phyloP scores from a whole-genome alignment of 2,113 vertebrate species.

The Rostratula benghalensis region DNA sequence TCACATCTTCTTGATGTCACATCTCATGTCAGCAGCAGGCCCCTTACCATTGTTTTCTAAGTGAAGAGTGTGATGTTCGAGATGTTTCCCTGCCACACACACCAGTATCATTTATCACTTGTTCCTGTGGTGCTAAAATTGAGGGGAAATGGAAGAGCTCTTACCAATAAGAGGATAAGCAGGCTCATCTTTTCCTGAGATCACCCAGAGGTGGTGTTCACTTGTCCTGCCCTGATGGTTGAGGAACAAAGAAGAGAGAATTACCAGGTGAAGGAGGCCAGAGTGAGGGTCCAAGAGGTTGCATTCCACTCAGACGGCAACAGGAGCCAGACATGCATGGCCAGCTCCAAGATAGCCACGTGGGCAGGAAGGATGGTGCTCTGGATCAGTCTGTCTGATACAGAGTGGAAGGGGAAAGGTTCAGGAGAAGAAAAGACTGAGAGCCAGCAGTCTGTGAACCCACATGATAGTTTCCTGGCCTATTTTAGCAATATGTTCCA shows the following conservation, averaged over 20 bases:
- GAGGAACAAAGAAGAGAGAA: constrained; percentile 8
- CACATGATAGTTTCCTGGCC: not conserved
- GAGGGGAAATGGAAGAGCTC: not conserved
- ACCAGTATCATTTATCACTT: not conserved
- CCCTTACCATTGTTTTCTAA: not conserved
- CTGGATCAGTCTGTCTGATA: not conserved
- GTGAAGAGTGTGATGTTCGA: not conserved
- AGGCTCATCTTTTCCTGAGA: constrained; percentile 74
- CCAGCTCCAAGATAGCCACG: not conserved
- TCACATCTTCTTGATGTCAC: not conserved
- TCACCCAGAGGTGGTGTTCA: constrained; percentile 79
- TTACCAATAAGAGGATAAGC: constrained; percentile 80
- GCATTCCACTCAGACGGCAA: not conserved
- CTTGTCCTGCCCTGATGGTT: constrained; percentile 60
- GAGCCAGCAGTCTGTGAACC: not conserved
- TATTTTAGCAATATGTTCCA: not conserved
- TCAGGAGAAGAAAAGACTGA: not conserved
- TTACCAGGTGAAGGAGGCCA: not conserved
- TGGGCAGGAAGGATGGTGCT: fast-evolving
- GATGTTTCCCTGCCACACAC: not conserved
- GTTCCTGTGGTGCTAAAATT: not conserved
- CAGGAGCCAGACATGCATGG: not conserved
- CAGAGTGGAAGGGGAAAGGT: not conserved
- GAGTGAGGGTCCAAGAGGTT: not conserved
- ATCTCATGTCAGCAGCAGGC: not conserved